Evolutionary conservation across 2,113 vertebrate species (phyloP).

Genomic region (Turdus rufiventris): DNA sequence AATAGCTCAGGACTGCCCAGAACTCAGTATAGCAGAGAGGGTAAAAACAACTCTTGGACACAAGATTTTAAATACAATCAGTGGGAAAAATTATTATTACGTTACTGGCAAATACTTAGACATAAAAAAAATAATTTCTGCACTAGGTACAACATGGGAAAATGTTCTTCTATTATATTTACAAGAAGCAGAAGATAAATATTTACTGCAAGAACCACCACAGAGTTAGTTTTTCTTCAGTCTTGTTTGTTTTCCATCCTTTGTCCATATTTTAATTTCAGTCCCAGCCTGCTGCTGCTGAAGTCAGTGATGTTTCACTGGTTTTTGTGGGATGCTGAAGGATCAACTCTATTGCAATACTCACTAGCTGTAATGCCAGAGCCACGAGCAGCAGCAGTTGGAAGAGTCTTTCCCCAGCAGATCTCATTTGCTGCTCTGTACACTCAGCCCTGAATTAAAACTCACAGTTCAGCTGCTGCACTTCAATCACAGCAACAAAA

Average conservation of each 20-base stretch:
- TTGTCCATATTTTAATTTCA: not conserved
- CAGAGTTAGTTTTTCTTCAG: not conserved
- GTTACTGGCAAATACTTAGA: not conserved
- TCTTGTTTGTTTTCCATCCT: not conserved
- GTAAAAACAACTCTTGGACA: not conserved
- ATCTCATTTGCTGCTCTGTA: not conserved
- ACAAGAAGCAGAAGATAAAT: not conserved
- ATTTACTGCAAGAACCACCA: not conserved
- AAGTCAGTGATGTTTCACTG: not conserved
- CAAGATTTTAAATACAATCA: not conserved
- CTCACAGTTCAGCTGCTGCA: not conserved
- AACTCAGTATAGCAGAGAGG: not conserved
- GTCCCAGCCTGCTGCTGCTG: not conserved
- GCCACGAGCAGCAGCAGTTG: not conserved
- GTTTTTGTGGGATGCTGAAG: not conserved
- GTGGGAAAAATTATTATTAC: not conserved
- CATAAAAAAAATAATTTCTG: not conserved
- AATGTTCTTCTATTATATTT: not conserved
- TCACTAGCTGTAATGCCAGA: not conserved
- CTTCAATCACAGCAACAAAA: not conserved
- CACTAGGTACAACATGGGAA: not conserved
- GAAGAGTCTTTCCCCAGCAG: not conserved
- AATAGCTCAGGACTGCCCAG: not conserved
- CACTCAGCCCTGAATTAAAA: not conserved
- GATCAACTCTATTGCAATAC: not conserved